phyloP scores from a whole-genome alignment of 2,113 vertebrate species.

The Oplegnathus fasciatus region DNA sequence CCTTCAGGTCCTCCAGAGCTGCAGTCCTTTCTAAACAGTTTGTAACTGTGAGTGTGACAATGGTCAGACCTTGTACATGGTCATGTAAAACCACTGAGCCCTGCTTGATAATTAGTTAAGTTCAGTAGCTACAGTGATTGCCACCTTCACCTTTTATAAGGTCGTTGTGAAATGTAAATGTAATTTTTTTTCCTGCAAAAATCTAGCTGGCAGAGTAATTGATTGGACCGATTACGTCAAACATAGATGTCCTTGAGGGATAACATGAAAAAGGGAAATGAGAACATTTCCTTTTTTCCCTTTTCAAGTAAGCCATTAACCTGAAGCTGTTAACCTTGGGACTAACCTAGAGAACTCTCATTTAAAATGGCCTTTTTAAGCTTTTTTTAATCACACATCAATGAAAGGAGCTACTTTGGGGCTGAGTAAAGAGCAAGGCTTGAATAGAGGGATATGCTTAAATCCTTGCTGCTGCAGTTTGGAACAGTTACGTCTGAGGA shows the following conservation, averaged over 20 bases:
- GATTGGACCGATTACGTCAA: not conserved
- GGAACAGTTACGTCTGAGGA: not conserved
- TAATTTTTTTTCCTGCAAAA: not conserved
- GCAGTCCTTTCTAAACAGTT: not conserved
- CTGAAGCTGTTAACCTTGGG: constrained; percentile 39
- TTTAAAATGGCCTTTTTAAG: constrained; percentile 15
- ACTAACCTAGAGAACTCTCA: not conserved
- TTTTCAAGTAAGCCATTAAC: constrained; percentile 37
- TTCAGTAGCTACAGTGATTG: not conserved
- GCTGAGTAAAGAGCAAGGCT: not conserved
- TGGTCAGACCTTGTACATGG: constrained; percentile 11
- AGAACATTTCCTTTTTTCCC: not conserved
- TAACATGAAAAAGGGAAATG: constrained; percentile 28
- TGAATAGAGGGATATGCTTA: not conserved
- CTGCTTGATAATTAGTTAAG: constrained; percentile 15
- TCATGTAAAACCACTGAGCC: constrained; percentile 25
- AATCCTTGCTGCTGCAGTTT: not conserved
- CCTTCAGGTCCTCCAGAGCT: not conserved
- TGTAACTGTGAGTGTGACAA: not conserved
- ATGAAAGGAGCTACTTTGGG: constrained; percentile 4
- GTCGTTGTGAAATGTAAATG: not conserved
- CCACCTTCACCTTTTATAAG: constrained; percentile 1
- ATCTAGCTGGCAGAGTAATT: not conserved
- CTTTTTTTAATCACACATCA: constrained; percentile 20
- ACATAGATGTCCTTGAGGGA: constrained; percentile 27